Percentiles rank a stretch among this genome's conserved stretches.
These are phyloP conservation scores for Heteropelma amictum DNA, from an alignment of 2,888 invertebrate genomes.

Conservation along the genomic window DNA sequence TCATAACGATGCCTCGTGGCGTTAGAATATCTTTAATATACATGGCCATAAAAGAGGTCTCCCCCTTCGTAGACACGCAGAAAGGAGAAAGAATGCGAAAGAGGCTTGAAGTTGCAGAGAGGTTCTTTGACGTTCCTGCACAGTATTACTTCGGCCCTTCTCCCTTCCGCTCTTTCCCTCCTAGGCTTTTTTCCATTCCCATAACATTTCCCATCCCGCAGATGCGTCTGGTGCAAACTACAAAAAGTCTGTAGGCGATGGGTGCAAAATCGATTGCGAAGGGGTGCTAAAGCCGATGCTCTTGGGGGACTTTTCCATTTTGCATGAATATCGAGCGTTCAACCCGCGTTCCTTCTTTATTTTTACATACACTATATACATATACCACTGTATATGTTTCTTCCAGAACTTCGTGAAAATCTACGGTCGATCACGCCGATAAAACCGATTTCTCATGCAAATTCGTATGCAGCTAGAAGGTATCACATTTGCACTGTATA, in stretches of 20 bases:
- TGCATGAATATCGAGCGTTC: slow-evolving; percentile 51
- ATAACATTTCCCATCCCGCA: slow-evolving; percentile 8
- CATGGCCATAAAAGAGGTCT: slow-evolving; percentile 37
- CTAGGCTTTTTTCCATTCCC: background rate
- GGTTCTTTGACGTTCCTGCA: slow-evolving; percentile 13
- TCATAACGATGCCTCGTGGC: slow-evolving; percentile 13
- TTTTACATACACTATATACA: background rate
- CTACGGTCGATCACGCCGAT: background rate
- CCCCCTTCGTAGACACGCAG: background rate
- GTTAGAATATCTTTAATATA: slow-evolving; percentile 40
- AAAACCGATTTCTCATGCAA: background rate
- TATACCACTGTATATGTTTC: background rate
- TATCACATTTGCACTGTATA: slow-evolving; percentile 14
- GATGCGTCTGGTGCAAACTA: slow-evolving; percentile 28
- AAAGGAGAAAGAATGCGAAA: background rate
- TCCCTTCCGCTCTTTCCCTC: background rate
- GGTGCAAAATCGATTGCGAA: slow-evolving; percentile 45
- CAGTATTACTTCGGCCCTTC: slow-evolving; percentile 7
- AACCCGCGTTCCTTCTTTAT: slow-evolving; percentile 5
- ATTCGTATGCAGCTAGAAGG: slow-evolving; percentile 12
- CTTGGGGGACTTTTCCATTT: slow-evolving; percentile 47
- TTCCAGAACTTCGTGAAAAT: background rate
- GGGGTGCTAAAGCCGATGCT: slow-evolving; percentile 32
- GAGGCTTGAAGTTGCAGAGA: slow-evolving; percentile 11
- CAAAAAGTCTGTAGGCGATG: slow-evolving; percentile 18